Evolutionary conservation across 1,140 invertebrate species (phyloP), one percentile per base, ranked within the genome.

Genomic region (Arctopsyche grandis): DNA sequence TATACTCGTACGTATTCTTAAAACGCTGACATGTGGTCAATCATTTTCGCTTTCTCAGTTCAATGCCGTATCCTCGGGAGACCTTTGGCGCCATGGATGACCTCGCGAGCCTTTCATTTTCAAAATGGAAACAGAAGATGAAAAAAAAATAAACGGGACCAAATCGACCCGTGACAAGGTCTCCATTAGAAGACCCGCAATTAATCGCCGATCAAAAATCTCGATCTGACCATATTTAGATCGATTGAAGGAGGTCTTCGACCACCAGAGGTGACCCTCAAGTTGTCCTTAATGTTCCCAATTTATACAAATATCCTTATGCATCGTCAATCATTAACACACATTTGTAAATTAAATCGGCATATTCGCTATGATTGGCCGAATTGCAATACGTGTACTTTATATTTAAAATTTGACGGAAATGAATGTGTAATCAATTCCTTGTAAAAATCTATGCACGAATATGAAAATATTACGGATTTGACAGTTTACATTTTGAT

Each of bases 71-170:
- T 63, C 29, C 63, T 66, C 63, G 63, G 63, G 63, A 66, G 56
- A 38, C 71, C 71, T 44, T 58, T 75, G 74, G 56, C 74, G 52
- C 74, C 71, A 74, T 24, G 14, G n/a, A 44, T 29, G 52, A 44
- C 52, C 74, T 63, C 38, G 56, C 4, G 29, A 38, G 74, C 74
- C 74, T 76, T 63, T 76, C 56, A 56, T 76, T 76, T 63, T 76
- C 29, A 74, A 52, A 74, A 29, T 9, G 9, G 43, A 74, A 74
- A 48, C 12, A 52, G 12, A 70, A 12, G 48, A 38, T 38, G 29
- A 38, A 52, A 52, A 52, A 52, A n/a, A n/a, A n/a, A n/a, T n/a
- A n/a, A 52, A 52, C 48, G 48, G 69, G 69, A 74, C 10, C 46
- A 24, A 16, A 26, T 74, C 70, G 24, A 74, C 16, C 24, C 44